A percentile compares a stretch with the other conserved stretches of the same genome.
phyloP scores from a whole-genome alignment of 2,113 vertebrate genomes.

The Ranitomeya imitator region DNA sequence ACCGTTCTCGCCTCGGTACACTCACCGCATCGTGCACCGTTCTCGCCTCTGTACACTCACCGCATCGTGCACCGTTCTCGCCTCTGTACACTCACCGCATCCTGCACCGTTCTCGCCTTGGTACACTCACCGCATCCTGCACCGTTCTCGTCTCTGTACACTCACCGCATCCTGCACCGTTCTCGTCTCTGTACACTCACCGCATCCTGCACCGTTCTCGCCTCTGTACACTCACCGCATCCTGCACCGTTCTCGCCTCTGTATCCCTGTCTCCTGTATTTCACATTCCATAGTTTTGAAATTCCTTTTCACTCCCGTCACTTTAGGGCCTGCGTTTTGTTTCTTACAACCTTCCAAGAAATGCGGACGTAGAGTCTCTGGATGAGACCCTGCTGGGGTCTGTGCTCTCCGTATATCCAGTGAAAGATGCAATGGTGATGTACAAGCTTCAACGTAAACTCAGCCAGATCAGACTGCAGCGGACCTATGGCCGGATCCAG shows the following conservation, averaged over 20 bases:
- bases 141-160: background rate
- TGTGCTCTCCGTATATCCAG: constrained; percentile 86
- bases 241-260: background rate
- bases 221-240: too few relatives aligned
- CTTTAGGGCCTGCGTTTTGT: constrained; percentile 85
- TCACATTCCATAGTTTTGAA: too few relatives aligned
- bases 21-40: background rate
- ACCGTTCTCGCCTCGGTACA: background rate
- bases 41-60: too few relatives aligned
- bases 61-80: background rate
- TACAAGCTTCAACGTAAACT: constrained; percentile 91
- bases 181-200: too few relatives aligned
- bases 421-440: constrained; percentile 88
- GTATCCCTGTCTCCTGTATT: too few relatives aligned
- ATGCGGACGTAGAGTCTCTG: constrained; percentile 86
- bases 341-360: constrained; percentile 90
- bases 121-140: too few relatives aligned
- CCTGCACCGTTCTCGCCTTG: background rate
- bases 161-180: background rate
- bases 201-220: background rate
- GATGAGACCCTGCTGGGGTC: constrained; percentile 81
- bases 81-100: too few relatives aligned
- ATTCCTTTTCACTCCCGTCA: background rate
- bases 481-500: constrained; percentile 87
- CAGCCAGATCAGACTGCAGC: constrained; percentile 88